A percentile compares a stretch with the other conserved stretches of the same genome.
phyloP scores from a whole-genome alignment of 2,888 invertebrate species.

The Eupeodes luniger region DNA sequence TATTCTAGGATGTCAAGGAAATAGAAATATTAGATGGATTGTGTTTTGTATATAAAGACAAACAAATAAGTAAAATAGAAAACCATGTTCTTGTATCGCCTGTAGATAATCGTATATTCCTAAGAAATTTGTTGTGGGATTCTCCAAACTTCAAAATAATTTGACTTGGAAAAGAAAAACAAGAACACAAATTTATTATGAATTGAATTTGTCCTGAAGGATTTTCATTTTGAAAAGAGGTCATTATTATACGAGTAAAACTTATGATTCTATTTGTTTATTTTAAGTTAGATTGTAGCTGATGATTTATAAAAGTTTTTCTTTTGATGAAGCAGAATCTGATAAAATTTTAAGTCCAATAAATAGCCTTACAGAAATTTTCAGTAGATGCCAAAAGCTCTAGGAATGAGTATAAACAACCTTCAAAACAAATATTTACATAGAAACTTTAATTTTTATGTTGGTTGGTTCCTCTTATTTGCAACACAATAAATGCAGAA shows the following conservation, averaged over 20 bases:
- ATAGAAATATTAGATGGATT: neutral
- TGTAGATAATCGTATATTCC: neutral
- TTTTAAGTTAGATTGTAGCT: too few relatives aligned
- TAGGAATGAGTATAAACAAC: too few relatives aligned
- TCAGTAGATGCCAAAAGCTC: too few relatives aligned
- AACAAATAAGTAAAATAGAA: neutral
- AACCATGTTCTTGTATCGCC: neutral
- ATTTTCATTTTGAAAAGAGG: neutral
- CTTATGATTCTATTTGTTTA: too few relatives aligned
- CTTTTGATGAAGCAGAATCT: neutral
- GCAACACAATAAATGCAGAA: too few relatives aligned
- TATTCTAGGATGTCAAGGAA: neutral
- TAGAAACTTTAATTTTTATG: too few relatives aligned
- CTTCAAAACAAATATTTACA: too few relatives aligned
- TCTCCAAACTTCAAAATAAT: neutral
- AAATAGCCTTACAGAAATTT: too few relatives aligned
- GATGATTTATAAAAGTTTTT: too few relatives aligned
- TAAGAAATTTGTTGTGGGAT: slow-evolving; percentile 8
- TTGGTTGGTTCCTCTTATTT: too few relatives aligned
- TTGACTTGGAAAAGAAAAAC: neutral
- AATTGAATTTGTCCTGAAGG: slow-evolving; percentile 3
- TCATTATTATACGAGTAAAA: neutral
- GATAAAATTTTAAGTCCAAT: neutral
- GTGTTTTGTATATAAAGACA: too few relatives aligned
- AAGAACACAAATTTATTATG: slow-evolving; percentile 6